Evolutionary conservation across 1,140 invertebrate genomes (phyloP).

Genomic region (Asobara japonica): DNA sequence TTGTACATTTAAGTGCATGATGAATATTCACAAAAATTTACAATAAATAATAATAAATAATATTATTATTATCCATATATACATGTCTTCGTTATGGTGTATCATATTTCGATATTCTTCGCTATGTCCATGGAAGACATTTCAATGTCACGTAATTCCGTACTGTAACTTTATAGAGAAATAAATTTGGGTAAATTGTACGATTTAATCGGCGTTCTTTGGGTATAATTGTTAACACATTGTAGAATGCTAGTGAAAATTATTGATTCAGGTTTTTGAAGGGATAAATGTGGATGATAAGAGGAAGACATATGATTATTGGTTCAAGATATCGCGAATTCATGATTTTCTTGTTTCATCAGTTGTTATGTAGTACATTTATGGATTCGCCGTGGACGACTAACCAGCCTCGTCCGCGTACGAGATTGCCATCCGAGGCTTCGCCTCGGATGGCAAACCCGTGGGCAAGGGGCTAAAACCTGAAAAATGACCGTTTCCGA

Average conservation of each 20-base stretch:
- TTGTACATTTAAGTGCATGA: constrained; percentile 19
- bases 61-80: constrained; percentile 2
- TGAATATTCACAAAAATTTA: constrained; percentile 11
- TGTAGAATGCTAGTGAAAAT: neutral
- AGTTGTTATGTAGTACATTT: too few relatives aligned
- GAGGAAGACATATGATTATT: too few relatives aligned
- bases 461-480: too few relatives aligned
- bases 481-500: too few relatives aligned
- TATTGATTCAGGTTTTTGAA: neutral
- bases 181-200: constrained; percentile 3
- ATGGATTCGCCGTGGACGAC: too few relatives aligned
- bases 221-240: constrained; percentile 17
- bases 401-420: too few relatives aligned
- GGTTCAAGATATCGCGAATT: neutral
- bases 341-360: neutral
- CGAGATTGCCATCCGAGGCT: too few relatives aligned
- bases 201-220: neutral
- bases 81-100: constrained; percentile 26
- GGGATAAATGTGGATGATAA: neutral
- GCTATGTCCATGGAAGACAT: constrained; percentile 39
- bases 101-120: constrained; percentile 48
- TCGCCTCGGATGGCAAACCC: too few relatives aligned
- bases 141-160: constrained; percentile 18
- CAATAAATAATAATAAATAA: neutral
- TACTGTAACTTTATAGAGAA: constrained; percentile 11